phyloP scores from a whole-genome alignment of 2,113 vertebrate genomes.

The human region GRCh38 chr2:5036501-5037000 shows the following conservation, averaged over 20 bases:
- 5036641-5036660: neutral
- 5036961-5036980: too few species aligned
- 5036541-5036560: neutral
- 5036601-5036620: neutral
- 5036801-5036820: neutral
- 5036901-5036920: too few species aligned
- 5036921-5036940: too few species aligned
- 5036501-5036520: rapidly evolving
- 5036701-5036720: too few species aligned
- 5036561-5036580: neutral
- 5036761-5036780: neutral
- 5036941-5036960: too few species aligned
- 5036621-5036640: rapidly evolving
- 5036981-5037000: too few species aligned
- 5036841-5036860: neutral
- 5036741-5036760: neutral
- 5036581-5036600: rapidly evolving
- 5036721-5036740: neutral
- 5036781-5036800: neutral
- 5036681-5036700: neutral
- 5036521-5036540: neutral
- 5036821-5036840: neutral
- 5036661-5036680: rapidly evolving
- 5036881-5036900: rapidly evolving
- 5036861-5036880: neutral